Conservation (phyloP, 2,113 vertebrate genomes). For the Calyptomena viridis region DNA sequence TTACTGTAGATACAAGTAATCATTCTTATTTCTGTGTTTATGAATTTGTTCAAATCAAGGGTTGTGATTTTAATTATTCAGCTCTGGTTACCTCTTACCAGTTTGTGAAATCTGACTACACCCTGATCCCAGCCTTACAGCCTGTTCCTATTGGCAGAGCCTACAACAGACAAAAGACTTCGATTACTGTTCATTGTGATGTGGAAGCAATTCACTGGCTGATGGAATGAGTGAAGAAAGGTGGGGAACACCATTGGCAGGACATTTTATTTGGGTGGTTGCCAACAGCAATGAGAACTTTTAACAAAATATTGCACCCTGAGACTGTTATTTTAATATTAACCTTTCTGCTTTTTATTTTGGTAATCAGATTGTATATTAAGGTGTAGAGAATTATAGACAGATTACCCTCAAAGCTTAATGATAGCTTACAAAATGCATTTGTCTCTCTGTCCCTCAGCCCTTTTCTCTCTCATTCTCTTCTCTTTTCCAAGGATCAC, state of each 20-base stretch:
- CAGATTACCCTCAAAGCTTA: not conserved
- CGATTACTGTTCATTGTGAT: not conserved
- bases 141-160: not conserved
- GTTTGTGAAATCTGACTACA: not conserved
- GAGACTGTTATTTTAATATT: not conserved
- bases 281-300: not conserved
- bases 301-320: not conserved
- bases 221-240: not conserved
- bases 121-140: not conserved
- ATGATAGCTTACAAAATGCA: not conserved
- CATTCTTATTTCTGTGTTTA: not conserved
- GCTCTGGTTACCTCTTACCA: not conserved
- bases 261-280: not conserved
- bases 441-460: not conserved
- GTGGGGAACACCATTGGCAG: not conserved
- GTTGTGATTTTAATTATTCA: not conserved
- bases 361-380: not conserved
- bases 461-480: not conserved
- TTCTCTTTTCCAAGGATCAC: not conserved
- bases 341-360: not conserved
- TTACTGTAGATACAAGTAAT: not conserved
- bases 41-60: not conserved
- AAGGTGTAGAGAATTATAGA: not conserved
- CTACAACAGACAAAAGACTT: not conserved
- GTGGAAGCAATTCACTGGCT: not conserved